These are phyloP conservation scores for Thalassoma bifasciatum DNA, from an alignment of 2,113 vertebrate genomes.

Conservation along the genomic window DNA sequence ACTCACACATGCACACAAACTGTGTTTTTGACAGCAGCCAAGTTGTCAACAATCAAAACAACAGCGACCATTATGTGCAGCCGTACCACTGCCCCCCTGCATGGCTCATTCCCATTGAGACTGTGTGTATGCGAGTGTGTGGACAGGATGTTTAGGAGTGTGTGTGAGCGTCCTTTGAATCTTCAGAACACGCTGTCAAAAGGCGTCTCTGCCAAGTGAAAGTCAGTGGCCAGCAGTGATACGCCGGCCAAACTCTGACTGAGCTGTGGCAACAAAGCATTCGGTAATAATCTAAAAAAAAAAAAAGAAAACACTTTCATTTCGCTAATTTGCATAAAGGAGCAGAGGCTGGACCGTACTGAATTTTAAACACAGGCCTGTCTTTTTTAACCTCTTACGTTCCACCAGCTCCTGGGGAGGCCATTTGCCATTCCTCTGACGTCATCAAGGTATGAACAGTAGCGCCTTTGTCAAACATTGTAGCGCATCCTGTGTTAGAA, in stretches of 20 bases:
- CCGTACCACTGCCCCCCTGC: constrained; percentile 8
- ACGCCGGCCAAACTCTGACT: constrained; percentile 9
- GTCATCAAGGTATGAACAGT: too few species aligned
- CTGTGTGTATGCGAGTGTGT: not conserved
- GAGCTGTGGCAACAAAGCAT: constrained; percentile 9
- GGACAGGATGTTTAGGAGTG: constrained; percentile 35
- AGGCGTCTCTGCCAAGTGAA: constrained; percentile 40
- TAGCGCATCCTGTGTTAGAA: too few species aligned
- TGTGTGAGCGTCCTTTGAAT: constrained; percentile 37
- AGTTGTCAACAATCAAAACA: constrained; percentile 61
- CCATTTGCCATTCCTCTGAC: too few species aligned
- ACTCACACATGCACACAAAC: not conserved
- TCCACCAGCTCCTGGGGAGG: too few species aligned
- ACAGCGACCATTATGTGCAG: constrained; percentile 42
- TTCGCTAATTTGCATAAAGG: constrained; percentile 31
- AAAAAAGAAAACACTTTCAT: constrained; percentile 10
- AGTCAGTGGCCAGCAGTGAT: constrained; percentile 21
- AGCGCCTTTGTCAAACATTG: too few species aligned
- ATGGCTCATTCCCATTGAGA: constrained; percentile 11
- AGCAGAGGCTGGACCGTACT: constrained; percentile 2
- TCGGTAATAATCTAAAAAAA: constrained; percentile 7
- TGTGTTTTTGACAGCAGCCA: constrained; percentile 38
- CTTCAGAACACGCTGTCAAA: constrained; percentile 35
- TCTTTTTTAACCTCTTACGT: too few species aligned
- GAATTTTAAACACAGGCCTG: constrained; percentile 9